These are phyloP conservation scores for Nephotettix cincticeps DNA, from an alignment of 1,140 invertebrate genomes.

Conservation along the genomic window DNA sequence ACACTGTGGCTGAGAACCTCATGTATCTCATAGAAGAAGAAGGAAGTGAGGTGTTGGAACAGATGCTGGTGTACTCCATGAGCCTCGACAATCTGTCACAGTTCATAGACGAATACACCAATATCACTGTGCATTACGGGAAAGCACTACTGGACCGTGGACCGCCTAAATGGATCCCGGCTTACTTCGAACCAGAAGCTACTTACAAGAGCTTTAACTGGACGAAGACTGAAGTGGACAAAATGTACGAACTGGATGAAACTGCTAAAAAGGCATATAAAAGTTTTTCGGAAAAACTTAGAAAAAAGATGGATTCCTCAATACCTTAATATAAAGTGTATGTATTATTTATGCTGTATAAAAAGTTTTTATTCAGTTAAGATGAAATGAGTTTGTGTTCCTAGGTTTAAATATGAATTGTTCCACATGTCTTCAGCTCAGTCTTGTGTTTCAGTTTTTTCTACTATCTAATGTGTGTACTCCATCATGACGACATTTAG, in stretches of 20 bases:
- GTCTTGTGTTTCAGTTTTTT: too few relatives aligned
- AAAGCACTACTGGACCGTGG: not conserved
- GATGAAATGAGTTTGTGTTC: not conserved
- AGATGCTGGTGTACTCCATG: not conserved
- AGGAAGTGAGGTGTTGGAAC: not conserved
- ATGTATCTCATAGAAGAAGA: constrained; percentile 7
- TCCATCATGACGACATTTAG: too few relatives aligned
- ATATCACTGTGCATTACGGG: not conserved
- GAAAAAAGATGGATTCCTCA: not conserved
- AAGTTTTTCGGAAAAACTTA: not conserved
- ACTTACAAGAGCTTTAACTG: not conserved
- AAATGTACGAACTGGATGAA: not conserved
- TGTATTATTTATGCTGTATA: not conserved
- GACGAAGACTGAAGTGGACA: not conserved
- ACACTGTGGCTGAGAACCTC: not conserved
- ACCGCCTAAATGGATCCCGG: not conserved
- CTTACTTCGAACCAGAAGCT: not conserved
- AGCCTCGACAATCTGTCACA: not conserved
- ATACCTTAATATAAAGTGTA: not conserved
- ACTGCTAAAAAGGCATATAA: not conserved
- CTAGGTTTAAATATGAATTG: not conserved
- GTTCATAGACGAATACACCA: constrained; percentile 4
- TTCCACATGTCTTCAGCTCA: too few relatives aligned
- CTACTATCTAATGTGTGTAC: too few relatives aligned
- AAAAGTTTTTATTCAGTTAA: not conserved